Evolutionary conservation across 2,888 invertebrate species (phyloP), one percentile per base, ranked within the genome.

Genomic region (Drosophila flavopinicola): DNA sequence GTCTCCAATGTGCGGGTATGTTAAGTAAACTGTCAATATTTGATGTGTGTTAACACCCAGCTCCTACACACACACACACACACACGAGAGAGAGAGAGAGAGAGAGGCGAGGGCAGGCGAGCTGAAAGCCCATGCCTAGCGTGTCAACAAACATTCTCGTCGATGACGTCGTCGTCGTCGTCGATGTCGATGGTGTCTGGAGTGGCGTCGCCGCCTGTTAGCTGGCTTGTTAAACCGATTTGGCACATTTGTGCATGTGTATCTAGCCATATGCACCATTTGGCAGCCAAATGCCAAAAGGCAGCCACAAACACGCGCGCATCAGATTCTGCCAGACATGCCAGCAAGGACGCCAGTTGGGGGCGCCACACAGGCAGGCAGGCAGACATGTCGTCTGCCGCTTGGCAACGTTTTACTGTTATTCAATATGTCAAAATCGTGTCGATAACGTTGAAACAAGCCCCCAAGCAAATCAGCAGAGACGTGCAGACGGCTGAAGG

Each of bases 391-490:
- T 71, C 42, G 71, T 73, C 61, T 74, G 83, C 49, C 67, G 63
- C 53, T 47, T 83, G 76, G 64, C 68, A 71, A 68, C 80, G 64
- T 84, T 84, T 79, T 59, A 71, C 82, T 86, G 88, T 85, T 79
- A 85, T 84, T 88, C 88, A 84, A 84, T 84, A 84, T 88, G 88
- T 88, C 83, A 85, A 87, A 80, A 87, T 88, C 82, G 88, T 84
- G 83, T 84, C 83, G 88, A 84, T 84, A 84, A 75, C 75, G 85
- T 77, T 83, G 58, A 80, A 86, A 78, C 79, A 73, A 60, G 70
- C 64, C 59, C 53, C 59, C 32, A 13, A 35, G 15, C 5, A 44
- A 35, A 7, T 15, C 39, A 42, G 17, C 25, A 39, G 24, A 39
- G 35, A 29, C 37, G 11, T n/a, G 27, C 9, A 27, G 33, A 38